Evolutionary conservation across 2,888 invertebrate genomes (phyloP).

Genomic region (Xestia sexstrigata): DNA sequence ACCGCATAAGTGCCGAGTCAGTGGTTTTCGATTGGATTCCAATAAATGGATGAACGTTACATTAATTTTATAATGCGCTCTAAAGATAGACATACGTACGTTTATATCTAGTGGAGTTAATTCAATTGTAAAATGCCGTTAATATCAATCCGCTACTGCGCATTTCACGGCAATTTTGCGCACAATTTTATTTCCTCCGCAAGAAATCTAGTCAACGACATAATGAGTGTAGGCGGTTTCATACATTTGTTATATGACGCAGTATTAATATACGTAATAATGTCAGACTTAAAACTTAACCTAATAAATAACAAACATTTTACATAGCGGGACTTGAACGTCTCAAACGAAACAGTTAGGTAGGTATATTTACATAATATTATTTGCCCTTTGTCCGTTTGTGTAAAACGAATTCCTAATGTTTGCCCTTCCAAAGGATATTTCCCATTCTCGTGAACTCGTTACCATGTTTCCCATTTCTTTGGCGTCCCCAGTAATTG

Average conservation of each 20-base stretch:
- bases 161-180: slow-evolving; percentile 74
- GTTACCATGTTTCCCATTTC: slow-evolving; percentile 69
- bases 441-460: slow-evolving; percentile 56
- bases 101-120: slow-evolving; percentile 57
- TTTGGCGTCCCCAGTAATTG: slow-evolving; percentile 65
- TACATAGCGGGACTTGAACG: slow-evolving; percentile 28
- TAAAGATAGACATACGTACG: slow-evolving; percentile 35
- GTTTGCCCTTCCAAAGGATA: slow-evolving; percentile 51
- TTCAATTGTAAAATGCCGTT: slow-evolving; percentile 67
- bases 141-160: slow-evolving; percentile 68
- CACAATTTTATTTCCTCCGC: slow-evolving; percentile 72
- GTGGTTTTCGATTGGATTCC: slow-evolving; percentile 65
- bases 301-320: slow-evolving; percentile 52
- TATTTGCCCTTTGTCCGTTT: slow-evolving; percentile 52
- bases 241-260: slow-evolving; percentile 53
- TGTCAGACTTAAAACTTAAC: slow-evolving; percentile 24
- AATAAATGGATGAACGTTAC: slow-evolving; percentile 54
- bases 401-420: slow-evolving; percentile 43
- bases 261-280: slow-evolving; percentile 35
- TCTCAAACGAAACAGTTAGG: slow-evolving; percentile 13
- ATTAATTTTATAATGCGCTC: slow-evolving; percentile 57
- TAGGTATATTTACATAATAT: slow-evolving; percentile 16
- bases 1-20: slow-evolving; percentile 59
- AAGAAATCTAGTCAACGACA: slow-evolving; percentile 50
- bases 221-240: slow-evolving; percentile 42